Percentiles rank a stretch among this genome's conserved stretches.
Conservation (phyloP, 2,888 invertebrate genomes). For the Pterostichus madidus region DNA sequence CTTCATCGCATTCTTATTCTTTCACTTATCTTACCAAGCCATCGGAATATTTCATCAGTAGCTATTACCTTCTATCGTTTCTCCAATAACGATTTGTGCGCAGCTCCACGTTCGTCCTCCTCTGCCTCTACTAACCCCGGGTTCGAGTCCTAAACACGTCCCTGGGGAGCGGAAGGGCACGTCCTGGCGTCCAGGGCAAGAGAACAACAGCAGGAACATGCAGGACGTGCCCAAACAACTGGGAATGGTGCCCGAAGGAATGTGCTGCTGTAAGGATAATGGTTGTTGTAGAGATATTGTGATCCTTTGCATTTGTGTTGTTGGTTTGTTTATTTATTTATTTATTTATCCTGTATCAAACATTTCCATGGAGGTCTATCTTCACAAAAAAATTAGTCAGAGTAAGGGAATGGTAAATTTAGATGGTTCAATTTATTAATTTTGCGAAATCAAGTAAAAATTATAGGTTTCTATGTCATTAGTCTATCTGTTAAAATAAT, state of each 20-base stretch:
- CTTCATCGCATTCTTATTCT: background rate
- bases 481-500: too few species aligned
- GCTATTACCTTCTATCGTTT: background rate
- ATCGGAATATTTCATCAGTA: conserved; percentile 3
- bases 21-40: background rate
- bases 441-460: too few species aligned
- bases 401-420: too few species aligned
- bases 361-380: too few species aligned
- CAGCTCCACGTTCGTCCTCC: background rate
- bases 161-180: background rate
- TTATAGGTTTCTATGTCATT: too few species aligned
- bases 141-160: conserved; percentile 23
- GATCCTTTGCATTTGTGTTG: background rate
- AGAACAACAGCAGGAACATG: conserved; percentile 19
- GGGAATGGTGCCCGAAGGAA: background rate
- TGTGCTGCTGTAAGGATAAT: conserved; percentile 38
- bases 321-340: background rate
- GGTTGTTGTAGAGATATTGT: background rate
- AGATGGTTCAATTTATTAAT: too few species aligned
- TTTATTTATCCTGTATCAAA: too few species aligned
- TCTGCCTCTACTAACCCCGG: background rate
- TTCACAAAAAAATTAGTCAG: too few species aligned
- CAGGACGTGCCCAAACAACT: conserved; percentile 5
- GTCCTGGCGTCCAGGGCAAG: background rate
- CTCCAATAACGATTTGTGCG: background rate